Percentiles rank a stretch among this genome's conserved stretches.
phyloP scores from a whole-genome alignment of 2,797 vertebrate genomes.

The Gadopsis bispinosus region DNA sequence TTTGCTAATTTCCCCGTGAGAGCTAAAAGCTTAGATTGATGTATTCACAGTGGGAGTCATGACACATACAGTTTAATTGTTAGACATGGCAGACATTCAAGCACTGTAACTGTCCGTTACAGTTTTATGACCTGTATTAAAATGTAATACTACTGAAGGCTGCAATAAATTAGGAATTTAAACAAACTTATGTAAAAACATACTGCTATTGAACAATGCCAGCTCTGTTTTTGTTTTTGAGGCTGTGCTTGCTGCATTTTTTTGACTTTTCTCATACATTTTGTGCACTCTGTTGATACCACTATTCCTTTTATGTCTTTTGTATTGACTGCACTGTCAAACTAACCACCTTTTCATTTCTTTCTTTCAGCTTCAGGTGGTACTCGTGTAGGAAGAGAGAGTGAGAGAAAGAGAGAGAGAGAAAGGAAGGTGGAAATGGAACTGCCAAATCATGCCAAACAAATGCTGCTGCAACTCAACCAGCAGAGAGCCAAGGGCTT shows the following conservation, averaged over 20 bases:
- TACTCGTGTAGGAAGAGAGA: constrained; percentile 89
- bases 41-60: constrained; percentile 11
- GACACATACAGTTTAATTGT: constrained; percentile 21
- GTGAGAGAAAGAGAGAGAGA: constrained; percentile 41
- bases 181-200: neutral
- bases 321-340: neutral
- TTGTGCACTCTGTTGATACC: neutral
- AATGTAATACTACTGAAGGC: neutral
- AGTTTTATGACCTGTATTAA: neutral
- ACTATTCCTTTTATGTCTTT: neutral
- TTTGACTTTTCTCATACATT: neutral
- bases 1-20: constrained; percentile 40
- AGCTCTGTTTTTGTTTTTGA: constrained; percentile 18
- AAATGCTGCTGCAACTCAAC: constrained; percentile 99
- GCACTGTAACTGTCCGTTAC: neutral
- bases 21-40: constrained; percentile 43
- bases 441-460: constrained; percentile 99
- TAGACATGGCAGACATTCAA: constrained; percentile 6
- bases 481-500: constrained; percentile 99
- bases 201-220: neutral
- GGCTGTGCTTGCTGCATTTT: neutral
- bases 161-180: neutral
- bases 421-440: constrained; percentile 94
- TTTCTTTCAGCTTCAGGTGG: constrained; percentile 86
- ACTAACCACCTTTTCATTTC: constrained; percentile 31